These are phyloP conservation scores for Gnathonemus longibarbis DNA, from an alignment of 2,113 vertebrate genomes.

Conservation along the genomic window DNA sequence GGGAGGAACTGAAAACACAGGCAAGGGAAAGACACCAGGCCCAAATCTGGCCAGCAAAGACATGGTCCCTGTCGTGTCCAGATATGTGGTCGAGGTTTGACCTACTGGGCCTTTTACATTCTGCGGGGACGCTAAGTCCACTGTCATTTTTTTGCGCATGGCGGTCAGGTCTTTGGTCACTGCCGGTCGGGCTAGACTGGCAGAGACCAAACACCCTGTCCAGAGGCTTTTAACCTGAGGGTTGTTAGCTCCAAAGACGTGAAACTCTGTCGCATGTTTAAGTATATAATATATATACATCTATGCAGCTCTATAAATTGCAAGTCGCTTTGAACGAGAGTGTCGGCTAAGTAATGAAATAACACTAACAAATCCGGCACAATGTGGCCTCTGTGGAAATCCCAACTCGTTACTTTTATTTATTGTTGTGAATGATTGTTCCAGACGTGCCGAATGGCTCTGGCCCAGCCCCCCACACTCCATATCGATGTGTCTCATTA, in stretches of 20 bases:
- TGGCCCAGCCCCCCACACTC: neutral
- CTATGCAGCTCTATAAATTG: neutral
- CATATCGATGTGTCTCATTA: constrained; percentile 10
- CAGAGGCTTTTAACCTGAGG: neutral
- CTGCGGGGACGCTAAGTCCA: neutral
- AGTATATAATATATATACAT: neutral
- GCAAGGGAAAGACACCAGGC: neutral
- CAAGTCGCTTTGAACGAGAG: neutral
- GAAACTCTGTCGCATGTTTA: neutral
- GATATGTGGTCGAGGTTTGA: neutral
- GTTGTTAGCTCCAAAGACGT: neutral
- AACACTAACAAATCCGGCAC: neutral
- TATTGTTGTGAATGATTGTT: constrained; percentile 4
- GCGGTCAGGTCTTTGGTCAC: neutral
- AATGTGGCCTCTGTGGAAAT: neutral
- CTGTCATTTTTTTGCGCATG: neutral
- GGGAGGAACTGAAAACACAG: neutral
- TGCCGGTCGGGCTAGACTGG: neutral
- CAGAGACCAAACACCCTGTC: neutral
- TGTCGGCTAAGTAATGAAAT: neutral
- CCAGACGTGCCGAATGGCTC: constrained; percentile 4
- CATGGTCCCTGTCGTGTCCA: neutral
- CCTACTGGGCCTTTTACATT: neutral
- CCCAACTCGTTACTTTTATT: neutral
- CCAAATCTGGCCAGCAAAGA: neutral